These are phyloP conservation scores for Lordiphosa stackelbergi DNA, from an alignment of 1,140 invertebrate genomes.

Conservation along the genomic window DNA sequence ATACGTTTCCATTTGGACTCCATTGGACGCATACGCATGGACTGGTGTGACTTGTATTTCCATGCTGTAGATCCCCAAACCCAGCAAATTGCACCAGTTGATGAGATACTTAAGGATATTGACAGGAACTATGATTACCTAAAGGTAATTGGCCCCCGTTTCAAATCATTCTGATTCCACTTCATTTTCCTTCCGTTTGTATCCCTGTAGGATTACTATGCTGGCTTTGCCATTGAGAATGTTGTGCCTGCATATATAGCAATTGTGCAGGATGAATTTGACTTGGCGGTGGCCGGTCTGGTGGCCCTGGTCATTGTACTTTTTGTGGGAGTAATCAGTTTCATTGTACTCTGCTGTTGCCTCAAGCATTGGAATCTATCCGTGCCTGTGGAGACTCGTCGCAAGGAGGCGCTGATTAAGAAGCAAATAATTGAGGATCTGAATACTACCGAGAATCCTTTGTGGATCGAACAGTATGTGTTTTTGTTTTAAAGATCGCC, in stretches of 20 bases:
- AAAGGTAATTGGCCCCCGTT: conserved; percentile 78
- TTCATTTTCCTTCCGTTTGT: not conserved
- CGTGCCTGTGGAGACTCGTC: conserved; percentile 79
- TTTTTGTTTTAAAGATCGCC: not conserved
- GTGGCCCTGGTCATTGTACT: conserved; percentile 91
- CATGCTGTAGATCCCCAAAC: conserved; percentile 88
- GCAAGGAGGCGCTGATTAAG: conserved; percentile 88
- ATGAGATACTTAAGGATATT: conserved; percentile 88
- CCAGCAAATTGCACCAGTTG: conserved; percentile 86
- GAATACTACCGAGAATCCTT: conserved; percentile 92
- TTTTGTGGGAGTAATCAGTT: conserved; percentile 90
- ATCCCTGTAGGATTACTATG: conserved; percentile 69
- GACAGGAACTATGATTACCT: conserved; percentile 91
- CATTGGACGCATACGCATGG: conserved; percentile 82
- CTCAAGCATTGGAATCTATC: conserved; percentile 85
- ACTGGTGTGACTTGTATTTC: conserved; percentile 93
- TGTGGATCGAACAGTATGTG: conserved; percentile 94
- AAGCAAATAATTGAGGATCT: conserved; percentile 90
- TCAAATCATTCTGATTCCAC: conserved; percentile 65
- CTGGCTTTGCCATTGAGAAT: conserved; percentile 89
- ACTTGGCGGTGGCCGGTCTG: conserved; percentile 89
- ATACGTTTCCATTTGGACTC: conserved; percentile 86
- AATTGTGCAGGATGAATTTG: conserved; percentile 84
- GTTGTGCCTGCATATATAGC: conserved; percentile 83
- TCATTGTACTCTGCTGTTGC: conserved; percentile 92